These are phyloP conservation scores for Dioctria rufipes DNA, from an alignment of 2,888 invertebrate genomes.

Conservation along the genomic window DNA sequence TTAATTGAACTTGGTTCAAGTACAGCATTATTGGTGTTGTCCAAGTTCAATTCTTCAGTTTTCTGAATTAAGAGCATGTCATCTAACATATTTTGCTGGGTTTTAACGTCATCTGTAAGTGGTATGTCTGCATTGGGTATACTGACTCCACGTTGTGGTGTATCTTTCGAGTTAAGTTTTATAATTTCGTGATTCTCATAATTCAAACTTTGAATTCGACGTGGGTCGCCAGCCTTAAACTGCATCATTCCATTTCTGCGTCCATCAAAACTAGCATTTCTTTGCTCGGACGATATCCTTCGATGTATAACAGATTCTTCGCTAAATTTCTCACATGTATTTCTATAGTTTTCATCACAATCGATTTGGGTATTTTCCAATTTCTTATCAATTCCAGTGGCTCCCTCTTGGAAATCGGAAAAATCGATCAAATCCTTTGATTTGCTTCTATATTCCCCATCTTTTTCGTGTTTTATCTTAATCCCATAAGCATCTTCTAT, in stretches of 20 bases:
- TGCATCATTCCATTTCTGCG: constrained; percentile 70
- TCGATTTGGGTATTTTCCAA: constrained; percentile 45
- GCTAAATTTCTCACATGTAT: constrained; percentile 60
- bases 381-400: constrained; percentile 58
- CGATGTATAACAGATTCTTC: constrained; percentile 67
- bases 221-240: constrained; percentile 56
- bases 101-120: constrained; percentile 60
- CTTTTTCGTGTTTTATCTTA: constrained; percentile 61
- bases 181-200: constrained; percentile 71
- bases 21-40: constrained; percentile 60
- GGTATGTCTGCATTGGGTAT: constrained; percentile 60
- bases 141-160: constrained; percentile 62
- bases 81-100: constrained; percentile 60
- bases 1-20: constrained; percentile 63
- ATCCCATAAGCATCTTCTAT: constrained; percentile 65
- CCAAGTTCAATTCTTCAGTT: constrained; percentile 65
- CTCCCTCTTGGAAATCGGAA: constrained; percentile 66
- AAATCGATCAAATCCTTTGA: constrained; percentile 69
- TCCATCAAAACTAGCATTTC: constrained; percentile 68
- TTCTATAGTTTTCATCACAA: constrained; percentile 51
- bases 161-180: constrained; percentile 59
- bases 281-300: constrained; percentile 67
- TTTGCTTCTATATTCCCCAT: constrained; percentile 54
- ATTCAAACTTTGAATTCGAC: constrained; percentile 69
- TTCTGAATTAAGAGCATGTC: constrained; percentile 65